Base-by-base conservation (phyloP, 2,797 vertebrate genomes). In the Melanotaenia nigrans region DNA sequence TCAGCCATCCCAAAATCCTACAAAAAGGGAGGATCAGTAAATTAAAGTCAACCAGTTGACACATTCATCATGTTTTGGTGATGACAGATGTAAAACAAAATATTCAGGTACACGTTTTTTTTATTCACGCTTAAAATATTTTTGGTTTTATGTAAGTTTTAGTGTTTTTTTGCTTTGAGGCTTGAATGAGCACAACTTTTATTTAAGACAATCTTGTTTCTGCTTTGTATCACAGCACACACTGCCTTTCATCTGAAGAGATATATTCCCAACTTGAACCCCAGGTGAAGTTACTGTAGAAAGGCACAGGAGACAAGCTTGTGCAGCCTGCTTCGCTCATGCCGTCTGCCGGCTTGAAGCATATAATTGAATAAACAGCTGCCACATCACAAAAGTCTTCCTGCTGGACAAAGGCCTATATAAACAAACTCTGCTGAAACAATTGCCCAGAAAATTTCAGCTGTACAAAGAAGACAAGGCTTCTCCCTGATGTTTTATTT, bases 1-100 rank as follows among this genome's bases (percentile, higher is more conserved):
- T 99, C 98, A 42, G 98, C 98, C 96, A 99, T 95, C 59, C 98
- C 98, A 57, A 99, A 99, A 88, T 99, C 98, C 98, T 99, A 47
- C 54, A 77, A 55, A 68, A 82, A 68, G 28, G 68, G 3, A 58
- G 47, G 69, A 33, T 73, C 18, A 5, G 65, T 61, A 16, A 9
- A 78, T 47, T 3, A 22, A 13, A 45, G 18, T 22, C 8, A 61
- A 45, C 3, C 13, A 63, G 25, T 55, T 42, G 22, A 68, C 59
- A 51, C 3, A 40, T 10, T 60, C 36, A 30, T 38, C 40, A 25
- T 58, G 13, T 25, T 33, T 45, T 67, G 40, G n/a, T 45, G 53
- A 57, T 66, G 42, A 66, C 12, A 47, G 45, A 47, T 20, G 6
- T 5, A 18, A 5, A 20, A 47, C 20, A 3, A 20, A 2, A 45